phyloP scores from a whole-genome alignment of 2,797 vertebrate species.

The Mormyrops boulengeri region DNA sequence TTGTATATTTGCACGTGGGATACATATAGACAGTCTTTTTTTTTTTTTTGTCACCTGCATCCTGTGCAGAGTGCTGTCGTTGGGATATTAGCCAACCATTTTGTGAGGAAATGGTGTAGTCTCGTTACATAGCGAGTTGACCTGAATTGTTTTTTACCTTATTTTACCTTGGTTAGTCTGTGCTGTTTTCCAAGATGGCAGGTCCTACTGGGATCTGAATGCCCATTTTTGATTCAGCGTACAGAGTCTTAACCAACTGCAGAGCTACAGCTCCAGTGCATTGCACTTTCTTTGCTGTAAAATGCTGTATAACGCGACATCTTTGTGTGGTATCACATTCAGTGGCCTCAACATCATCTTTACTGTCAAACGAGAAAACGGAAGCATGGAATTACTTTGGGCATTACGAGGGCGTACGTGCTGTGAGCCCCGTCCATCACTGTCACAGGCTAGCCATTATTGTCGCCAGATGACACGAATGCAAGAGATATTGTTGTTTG shows the following conservation, averaged over 20 bases:
- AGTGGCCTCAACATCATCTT: neutral
- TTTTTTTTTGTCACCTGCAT: neutral
- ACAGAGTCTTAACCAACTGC: neutral
- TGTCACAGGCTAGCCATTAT: neutral
- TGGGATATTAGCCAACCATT: neutral
- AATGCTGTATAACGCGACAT: neutral
- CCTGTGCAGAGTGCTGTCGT: neutral
- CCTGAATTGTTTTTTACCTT: neutral
- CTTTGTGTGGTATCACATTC: neutral
- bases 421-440: neutral
- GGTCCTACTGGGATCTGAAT: neutral
- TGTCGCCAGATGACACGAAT: neutral
- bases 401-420: neutral
- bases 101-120: neutral
- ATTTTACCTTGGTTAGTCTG: neutral
- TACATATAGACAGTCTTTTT: neutral
- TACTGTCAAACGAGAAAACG: neutral
- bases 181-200: neutral
- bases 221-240: neutral
- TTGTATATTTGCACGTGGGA: neutral
- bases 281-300: neutral
- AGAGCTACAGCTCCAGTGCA: neutral
- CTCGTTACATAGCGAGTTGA: neutral
- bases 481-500: conserved; percentile 2
- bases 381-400: neutral